Base-by-base conservation (phyloP, 2,797 vertebrate genomes). In the Buceros bicornis region DNA sequence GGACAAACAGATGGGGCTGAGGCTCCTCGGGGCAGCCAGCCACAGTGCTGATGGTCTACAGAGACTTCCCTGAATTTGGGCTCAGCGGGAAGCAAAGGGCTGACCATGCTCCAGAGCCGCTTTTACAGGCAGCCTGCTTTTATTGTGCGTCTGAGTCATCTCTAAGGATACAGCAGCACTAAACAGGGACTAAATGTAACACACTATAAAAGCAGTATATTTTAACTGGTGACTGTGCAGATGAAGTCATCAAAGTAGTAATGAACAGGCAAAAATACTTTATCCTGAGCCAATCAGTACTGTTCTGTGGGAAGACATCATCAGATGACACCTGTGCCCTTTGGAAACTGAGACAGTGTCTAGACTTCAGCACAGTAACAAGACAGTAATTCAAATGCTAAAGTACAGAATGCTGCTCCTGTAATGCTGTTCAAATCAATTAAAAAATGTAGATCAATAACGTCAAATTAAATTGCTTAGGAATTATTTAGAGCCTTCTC, bases 361-460 rank as follows among this genome's bases (percentile, higher is more conserved):
- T 94, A 96, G 95, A 95, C 91, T 89, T 82, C 53, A 60, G 64
- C 31, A 69, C 33, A 51, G 61, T 71, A 93, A 94, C 21, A 74
- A 89, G 89, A 82, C 81, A 85, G 66, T 90, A 92, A 95, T 90
- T 92, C 78, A 96, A 93, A 94, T 87, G 70, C 56, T 54, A 93
- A 93, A 94, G 94, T 77, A 67, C 35, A 15, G 73, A 87, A 85
- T 53, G 67, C n/a, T 73, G 74, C 35, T 94, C 16, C 50, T 71
- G 64, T 87, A 94, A 87, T 33, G 35, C 17, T 91, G 57, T 58
- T 94, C 61, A 85, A 92, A 93, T 91, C 57, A 93, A 94, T 93
- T 94, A 65, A 73, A 95, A 96, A 93, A 85, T 82, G 53, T 47
- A 85, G 65, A 89, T 94, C 79, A 10, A 92, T 96, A 93, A 54